Base-by-base conservation (phyloP, 2,797 vertebrate species). In the Diplodus sargus region DNA sequence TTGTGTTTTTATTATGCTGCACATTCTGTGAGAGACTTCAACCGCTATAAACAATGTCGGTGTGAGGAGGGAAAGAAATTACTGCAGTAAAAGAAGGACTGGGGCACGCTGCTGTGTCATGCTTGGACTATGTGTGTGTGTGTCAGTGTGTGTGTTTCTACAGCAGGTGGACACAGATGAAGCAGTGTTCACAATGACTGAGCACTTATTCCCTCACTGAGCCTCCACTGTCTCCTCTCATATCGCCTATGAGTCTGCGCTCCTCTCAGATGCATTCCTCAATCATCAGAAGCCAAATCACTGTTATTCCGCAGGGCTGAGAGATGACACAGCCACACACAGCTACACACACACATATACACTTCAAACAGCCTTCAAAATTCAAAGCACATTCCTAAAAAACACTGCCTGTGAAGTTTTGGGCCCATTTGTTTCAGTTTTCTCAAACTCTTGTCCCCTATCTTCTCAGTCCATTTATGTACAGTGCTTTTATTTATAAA, bases 121-220 rank as follows among this genome's bases (percentile, higher is more conserved):
- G 63, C 22, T 69, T 61, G 48, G 47, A 3, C 57, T 73, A 14
- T 66, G 62, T 63, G 54, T 59, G 39, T 69, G 79, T 72, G 78
- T 69, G 79, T 47, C 17, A 61, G 62, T 56, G 83, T 64, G 58
- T 59, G 70, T 53, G 58, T 77, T 1, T 77, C 16, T 70, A 72
- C 30, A 84, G 90, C 90, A 94, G 91, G 90, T 93, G 91, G 86
- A 90, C 85, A 95, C 93, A 95, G 91, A 88, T 68, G 58, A 89
- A 78, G 83, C 84, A 92, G 88, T 95, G 94, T 95, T 93, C 84
- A 92, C 84, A 66, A 85, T 94, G 94, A 94, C 93, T 85, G 82
- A 82, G 94, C 91, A 65, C 52, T 90, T 81, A 85, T 83, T 88
- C 80, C 78, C 66, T 88, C 81, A 92, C 86, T 87, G 83, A 88